Conservation (phyloP, 2,113 vertebrate species). For the Psittacus erithacus region DNA sequence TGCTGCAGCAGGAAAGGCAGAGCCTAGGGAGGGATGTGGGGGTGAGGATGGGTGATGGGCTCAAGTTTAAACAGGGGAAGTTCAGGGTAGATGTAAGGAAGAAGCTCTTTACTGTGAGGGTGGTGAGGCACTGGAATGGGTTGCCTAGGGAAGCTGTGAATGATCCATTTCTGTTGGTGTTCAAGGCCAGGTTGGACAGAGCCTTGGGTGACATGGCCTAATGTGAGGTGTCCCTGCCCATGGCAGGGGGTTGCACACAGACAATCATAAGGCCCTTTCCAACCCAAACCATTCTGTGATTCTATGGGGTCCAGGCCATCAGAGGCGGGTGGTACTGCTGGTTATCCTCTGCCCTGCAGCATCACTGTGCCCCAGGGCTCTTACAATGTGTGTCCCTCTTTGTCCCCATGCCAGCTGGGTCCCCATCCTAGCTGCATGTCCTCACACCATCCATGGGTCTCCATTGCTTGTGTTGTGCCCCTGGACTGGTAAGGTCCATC, state of each 20-base stretch:
- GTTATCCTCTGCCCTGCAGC: neutral
- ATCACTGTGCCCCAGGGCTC: neutral
- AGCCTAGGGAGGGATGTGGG: neutral
- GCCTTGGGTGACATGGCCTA: neutral
- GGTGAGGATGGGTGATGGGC: neutral
- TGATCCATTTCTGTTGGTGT: neutral
- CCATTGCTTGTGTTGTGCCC: neutral
- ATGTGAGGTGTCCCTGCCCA: neutral
- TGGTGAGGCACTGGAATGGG: neutral
- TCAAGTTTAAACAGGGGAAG: neutral
- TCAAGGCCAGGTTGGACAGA: neutral
- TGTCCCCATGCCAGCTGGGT: neutral
- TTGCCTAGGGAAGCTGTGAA: neutral
- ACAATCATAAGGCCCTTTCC: neutral
- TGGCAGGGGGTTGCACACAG: neutral
- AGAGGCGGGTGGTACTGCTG: neutral
- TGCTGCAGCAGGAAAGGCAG: accelerated
- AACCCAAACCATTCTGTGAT: neutral
- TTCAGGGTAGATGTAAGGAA: neutral
- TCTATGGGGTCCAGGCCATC: neutral
- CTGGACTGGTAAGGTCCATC: neutral
- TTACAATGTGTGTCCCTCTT: neutral
- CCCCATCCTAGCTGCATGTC: neutral
- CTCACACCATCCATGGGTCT: neutral
- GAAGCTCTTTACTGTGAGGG: neutral